phyloP scores from a whole-genome alignment of 2,113 vertebrate genomes.

The Platysternon megacephalum region DNA sequence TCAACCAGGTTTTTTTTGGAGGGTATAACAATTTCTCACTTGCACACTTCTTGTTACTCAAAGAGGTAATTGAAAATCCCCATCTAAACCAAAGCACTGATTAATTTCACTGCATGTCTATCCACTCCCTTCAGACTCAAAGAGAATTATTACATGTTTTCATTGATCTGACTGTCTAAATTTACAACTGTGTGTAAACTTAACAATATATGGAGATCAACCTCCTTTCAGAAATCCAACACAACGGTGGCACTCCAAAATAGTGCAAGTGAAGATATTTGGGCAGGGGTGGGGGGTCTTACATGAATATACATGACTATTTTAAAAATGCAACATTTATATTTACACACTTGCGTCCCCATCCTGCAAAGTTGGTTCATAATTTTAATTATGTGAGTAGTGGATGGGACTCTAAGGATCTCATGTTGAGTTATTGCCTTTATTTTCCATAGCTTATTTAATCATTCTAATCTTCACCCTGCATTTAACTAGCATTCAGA shows the following conservation, averaged over 20 bases:
- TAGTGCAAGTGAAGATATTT: background rate
- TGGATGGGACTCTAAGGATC: background rate
- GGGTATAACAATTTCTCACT: background rate
- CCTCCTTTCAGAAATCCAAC: background rate
- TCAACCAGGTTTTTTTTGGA: background rate
- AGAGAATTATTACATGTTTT: background rate
- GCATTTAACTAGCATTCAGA: background rate
- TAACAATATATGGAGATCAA: background rate
- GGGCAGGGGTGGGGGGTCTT: background rate
- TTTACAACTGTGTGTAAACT: background rate
- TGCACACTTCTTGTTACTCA: background rate
- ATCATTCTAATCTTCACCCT: background rate
- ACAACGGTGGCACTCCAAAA: background rate
- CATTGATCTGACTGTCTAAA: background rate
- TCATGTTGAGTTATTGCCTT: background rate
- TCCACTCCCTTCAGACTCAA: background rate
- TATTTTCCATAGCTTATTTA: background rate
- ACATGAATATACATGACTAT: background rate
- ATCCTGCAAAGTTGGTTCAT: background rate
- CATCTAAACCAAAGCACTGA: background rate
- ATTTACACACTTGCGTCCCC: background rate
- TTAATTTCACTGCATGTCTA: constrained; percentile 16
- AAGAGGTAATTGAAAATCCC: background rate
- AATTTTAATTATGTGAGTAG: background rate
- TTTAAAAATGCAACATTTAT: background rate